A percentile compares a stretch with the other conserved stretches of the same genome.
Conservation (phyloP, 2,888 invertebrate genomes). For the Adineta ricciae region DNA sequence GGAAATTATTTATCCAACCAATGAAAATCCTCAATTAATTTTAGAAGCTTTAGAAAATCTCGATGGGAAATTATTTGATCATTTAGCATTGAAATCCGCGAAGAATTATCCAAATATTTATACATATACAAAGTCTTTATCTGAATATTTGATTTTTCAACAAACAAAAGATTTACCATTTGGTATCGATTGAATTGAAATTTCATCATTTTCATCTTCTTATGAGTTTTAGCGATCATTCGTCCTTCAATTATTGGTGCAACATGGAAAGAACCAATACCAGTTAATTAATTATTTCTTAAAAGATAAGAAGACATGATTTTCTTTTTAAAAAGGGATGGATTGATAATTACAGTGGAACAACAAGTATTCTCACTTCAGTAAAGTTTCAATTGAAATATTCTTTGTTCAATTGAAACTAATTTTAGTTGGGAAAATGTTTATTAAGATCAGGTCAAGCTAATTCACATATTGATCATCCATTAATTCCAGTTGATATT, state of each 20-base stretch:
- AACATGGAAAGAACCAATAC: conserved; percentile 57
- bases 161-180: conserved; percentile 65
- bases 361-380: conserved; percentile 61
- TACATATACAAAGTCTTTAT: conserved; percentile 75
- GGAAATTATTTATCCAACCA: conserved; percentile 62
- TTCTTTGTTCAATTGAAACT: too few relatives aligned
- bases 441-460: background rate
- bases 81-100: conserved; percentile 40
- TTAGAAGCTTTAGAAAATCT: conserved; percentile 46
- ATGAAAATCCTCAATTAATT: conserved; percentile 51
- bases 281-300: conserved; percentile 50
- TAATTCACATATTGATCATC: background rate
- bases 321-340: conserved; percentile 62
- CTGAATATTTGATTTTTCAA: conserved; percentile 67
- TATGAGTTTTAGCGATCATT: conserved; percentile 69
- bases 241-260: conserved; percentile 86
- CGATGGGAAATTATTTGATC: background rate
- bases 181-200: conserved; percentile 59
- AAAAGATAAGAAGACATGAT: background rate
- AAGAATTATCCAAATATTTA: conserved; percentile 79
- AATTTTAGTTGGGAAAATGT: background rate
- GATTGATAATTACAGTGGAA: conserved; percentile 89
- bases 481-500: conserved; percentile 76
- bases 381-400: background rate
- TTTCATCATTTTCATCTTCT: conserved; percentile 75